Conservation (phyloP, 1,140 invertebrate species). For the Latrodectus geometricus region DNA sequence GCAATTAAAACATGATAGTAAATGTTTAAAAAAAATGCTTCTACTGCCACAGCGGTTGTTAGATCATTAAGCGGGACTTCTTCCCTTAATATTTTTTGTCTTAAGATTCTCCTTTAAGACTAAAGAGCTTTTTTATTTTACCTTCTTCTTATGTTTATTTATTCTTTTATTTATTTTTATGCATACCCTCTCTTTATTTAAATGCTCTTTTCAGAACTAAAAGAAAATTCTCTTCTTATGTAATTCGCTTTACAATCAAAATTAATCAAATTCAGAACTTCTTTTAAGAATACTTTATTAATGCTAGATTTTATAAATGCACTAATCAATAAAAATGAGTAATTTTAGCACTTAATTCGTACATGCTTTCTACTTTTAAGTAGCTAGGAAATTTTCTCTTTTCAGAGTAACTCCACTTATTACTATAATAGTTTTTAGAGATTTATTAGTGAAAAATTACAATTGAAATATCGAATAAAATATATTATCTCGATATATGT, state of each 20-base stretch:
- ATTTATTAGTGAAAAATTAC: too few relatives aligned
- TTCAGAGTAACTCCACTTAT: too few relatives aligned
- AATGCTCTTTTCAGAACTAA: conserved; percentile 38
- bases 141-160: conserved; percentile 49
- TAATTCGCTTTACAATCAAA: conserved; percentile 35
- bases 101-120: conserved; percentile 35
- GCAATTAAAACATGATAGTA: conserved; percentile 60
- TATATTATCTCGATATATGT: too few relatives aligned
- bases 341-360: too few relatives aligned
- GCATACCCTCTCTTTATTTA: neutral
- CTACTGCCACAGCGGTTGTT: conserved; percentile 47
- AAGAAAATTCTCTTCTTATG: conserved; percentile 45
- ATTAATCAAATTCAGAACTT: conserved; percentile 41
- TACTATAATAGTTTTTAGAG: too few relatives aligned
- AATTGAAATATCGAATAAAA: too few relatives aligned
- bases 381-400: too few relatives aligned
- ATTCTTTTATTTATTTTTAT: conserved; percentile 48
- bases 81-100: conserved; percentile 22
- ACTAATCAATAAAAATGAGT: too few relatives aligned
- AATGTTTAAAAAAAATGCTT: conserved; percentile 57
- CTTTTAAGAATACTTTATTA: neutral
- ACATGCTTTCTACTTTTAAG: too few relatives aligned
- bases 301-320: too few relatives aligned
- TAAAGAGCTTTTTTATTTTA: conserved; percentile 52
- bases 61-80: conserved; percentile 49